Evolutionary conservation across 2,797 vertebrate genomes (phyloP).

Genomic region (Discoglossus pictus): DNA sequence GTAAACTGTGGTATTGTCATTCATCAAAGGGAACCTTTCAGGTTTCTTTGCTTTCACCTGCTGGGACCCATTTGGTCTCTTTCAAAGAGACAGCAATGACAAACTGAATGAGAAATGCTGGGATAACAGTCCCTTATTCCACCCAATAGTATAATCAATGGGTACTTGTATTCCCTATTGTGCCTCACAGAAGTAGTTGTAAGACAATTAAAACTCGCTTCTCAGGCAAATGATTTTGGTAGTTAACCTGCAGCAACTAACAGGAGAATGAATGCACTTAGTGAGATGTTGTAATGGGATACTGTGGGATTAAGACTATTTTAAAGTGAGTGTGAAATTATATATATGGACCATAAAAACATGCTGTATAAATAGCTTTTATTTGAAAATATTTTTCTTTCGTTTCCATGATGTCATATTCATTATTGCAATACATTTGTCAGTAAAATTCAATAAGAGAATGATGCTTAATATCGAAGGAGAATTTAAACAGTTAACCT

Average conservation of each 20-base stretch:
- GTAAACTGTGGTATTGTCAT: constrained; percentile 81
- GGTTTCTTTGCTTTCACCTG: constrained; percentile 98
- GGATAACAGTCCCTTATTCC: constrained; percentile 80
- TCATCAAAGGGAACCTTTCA: constrained; percentile 85
- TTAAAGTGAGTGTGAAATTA: constrained; percentile 25
- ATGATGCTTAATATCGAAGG: constrained; percentile 59
- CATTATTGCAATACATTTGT: constrained; percentile 29
- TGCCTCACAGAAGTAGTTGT: constrained; percentile 80
- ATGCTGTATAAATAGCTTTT: too few species aligned
- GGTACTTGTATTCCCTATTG: constrained; percentile 85
- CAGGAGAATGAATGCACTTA: constrained; percentile 71
- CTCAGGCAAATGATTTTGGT: constrained; percentile 80
- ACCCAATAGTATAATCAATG: constrained; percentile 83
- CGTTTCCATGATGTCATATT: constrained; percentile 37
- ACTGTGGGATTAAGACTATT: constrained; percentile 48
- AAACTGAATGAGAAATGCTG: constrained; percentile 86
- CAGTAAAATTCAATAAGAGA: constrained; percentile 26
- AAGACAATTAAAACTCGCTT: constrained; percentile 81
- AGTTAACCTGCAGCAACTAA: constrained; percentile 79
- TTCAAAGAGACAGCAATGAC: constrained; percentile 86
- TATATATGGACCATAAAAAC: constrained; percentile 6
- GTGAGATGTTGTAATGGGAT: constrained; percentile 81
- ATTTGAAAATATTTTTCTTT: constrained; percentile 6
- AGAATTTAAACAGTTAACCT: constrained; percentile 65
- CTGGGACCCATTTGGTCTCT: constrained; percentile 95